A percentile compares a stretch with the other conserved stretches of the same genome.
Conservation (phyloP, 2,888 invertebrate species). For the Choreutis nemorana region DNA sequence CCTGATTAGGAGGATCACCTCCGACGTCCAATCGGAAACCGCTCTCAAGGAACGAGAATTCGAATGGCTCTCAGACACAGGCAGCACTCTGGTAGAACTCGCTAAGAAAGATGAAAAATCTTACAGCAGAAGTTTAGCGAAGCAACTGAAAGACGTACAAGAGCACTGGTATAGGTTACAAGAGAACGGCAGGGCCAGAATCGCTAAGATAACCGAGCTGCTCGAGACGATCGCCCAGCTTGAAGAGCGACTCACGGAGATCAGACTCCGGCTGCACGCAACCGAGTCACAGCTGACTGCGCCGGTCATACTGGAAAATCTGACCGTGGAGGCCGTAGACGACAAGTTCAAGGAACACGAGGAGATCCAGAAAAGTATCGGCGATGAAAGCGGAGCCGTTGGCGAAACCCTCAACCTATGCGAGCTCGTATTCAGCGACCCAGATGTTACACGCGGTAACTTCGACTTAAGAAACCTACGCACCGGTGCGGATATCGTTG, state of each 20-base stretch:
- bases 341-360: conserved; percentile 76
- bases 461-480: conserved; percentile 75
- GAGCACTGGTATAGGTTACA: conserved; percentile 75
- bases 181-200: conserved; percentile 70
- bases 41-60: conserved; percentile 78
- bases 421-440: conserved; percentile 78
- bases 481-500: conserved; percentile 73
- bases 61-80: conserved; percentile 78
- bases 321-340: conserved; percentile 72
- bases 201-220: conserved; percentile 76
- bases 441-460: conserved; percentile 75
- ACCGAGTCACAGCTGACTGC: conserved; percentile 75
- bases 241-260: conserved; percentile 75
- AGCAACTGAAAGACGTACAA: conserved; percentile 67
- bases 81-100: conserved; percentile 69
- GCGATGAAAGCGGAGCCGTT: conserved; percentile 78
- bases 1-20: conserved; percentile 73
- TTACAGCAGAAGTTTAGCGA: conserved; percentile 59
- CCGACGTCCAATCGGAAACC: conserved; percentile 79
- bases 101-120: conserved; percentile 69
- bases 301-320: conserved; percentile 72
- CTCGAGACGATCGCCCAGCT: conserved; percentile 74
- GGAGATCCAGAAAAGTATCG: conserved; percentile 76
- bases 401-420: conserved; percentile 82
- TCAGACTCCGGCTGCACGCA: conserved; percentile 75